A percentile compares a stretch with the other conserved stretches of the same genome.
These are phyloP conservation scores for Thaumetopoea pityocampa DNA, from an alignment of 1,140 invertebrate genomes.

Conservation along the genomic window DNA sequence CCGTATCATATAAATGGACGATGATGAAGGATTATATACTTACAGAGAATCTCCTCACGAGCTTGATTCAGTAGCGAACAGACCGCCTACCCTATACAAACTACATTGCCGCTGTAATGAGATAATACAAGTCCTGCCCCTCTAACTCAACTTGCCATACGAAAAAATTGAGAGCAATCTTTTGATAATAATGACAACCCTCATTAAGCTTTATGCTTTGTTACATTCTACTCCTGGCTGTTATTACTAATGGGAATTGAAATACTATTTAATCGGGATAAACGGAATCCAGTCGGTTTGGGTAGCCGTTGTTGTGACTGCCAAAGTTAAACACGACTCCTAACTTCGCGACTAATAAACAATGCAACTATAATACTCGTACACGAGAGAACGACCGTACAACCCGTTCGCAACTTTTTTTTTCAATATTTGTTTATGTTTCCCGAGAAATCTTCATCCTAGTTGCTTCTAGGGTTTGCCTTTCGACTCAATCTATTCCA, in stretches of 20 bases:
- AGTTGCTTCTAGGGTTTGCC: too few species aligned
- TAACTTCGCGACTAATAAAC: slow-evolving; percentile 16
- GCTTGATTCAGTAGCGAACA: slow-evolving; percentile 2
- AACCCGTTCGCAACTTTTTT: not conserved
- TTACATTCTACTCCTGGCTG: slow-evolving; percentile 49
- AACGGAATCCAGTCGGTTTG: slow-evolving; percentile 38
- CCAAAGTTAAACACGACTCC: slow-evolving; percentile 19
- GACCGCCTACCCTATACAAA: slow-evolving; percentile 13
- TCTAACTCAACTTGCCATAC: slow-evolving; percentile 21
- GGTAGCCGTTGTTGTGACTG: slow-evolving; percentile 11
- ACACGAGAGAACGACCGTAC: not conserved
- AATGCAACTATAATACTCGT: slow-evolving; percentile 7
- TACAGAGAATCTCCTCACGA: not conserved
- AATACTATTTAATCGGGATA: slow-evolving; percentile 57
- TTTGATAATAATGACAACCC: slow-evolving; percentile 34
- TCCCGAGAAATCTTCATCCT: too few species aligned
- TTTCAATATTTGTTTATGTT: slow-evolving; percentile 2
- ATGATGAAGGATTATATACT: slow-evolving; percentile 1
- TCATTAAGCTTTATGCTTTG: slow-evolving; percentile 30
- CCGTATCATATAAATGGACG: not conserved
- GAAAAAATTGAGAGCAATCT: slow-evolving; percentile 52
- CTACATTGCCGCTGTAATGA: slow-evolving; percentile 26
- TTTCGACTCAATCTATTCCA: too few species aligned
- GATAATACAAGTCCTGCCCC: slow-evolving; percentile 28
- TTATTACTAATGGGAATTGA: slow-evolving; percentile 56